Evolutionary conservation across 2,888 invertebrate species (phyloP).

Genomic region (Mellilla xanthometata): DNA sequence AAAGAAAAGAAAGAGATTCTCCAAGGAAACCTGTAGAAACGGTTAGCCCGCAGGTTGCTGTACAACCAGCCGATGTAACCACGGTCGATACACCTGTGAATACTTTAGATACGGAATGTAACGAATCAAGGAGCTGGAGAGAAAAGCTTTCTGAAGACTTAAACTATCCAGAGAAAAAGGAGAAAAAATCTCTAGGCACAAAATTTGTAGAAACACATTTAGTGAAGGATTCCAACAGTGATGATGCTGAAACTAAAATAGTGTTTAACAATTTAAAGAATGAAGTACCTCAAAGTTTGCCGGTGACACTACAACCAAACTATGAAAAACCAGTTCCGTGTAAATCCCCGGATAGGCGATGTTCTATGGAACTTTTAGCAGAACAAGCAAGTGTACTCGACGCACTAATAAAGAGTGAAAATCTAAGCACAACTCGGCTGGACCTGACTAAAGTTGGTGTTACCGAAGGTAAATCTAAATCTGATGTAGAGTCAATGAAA

Average conservation of each 20-base stretch:
- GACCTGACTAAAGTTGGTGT: conserved; percentile 72
- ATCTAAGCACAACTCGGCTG: conserved; percentile 69
- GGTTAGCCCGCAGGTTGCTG: conserved; percentile 31
- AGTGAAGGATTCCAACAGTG: conserved; percentile 81
- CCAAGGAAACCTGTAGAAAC: conserved; percentile 57
- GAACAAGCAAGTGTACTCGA: conserved; percentile 81
- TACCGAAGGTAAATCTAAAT: conserved; percentile 37
- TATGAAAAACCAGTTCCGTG: conserved; percentile 28
- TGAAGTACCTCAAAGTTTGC: conserved; percentile 34
- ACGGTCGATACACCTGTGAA: conserved; percentile 16
- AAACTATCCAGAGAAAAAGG: conserved; percentile 68
- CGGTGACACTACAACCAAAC: conserved; percentile 27
- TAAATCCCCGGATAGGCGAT: conserved; percentile 71
- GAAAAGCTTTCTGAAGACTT: conserved; percentile 85
- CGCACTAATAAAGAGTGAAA: conserved; percentile 77
- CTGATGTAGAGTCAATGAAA: conserved; percentile 34
- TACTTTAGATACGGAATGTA: conserved; percentile 21
- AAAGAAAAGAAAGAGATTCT: conserved; percentile 74
- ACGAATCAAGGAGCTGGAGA: conserved; percentile 75
- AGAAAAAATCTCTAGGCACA: conserved; percentile 88
- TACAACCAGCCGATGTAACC: conserved; percentile 17
- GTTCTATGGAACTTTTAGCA: conserved; percentile 81
- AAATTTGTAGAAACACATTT: conserved; percentile 89
- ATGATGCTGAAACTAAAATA: conserved; percentile 39
- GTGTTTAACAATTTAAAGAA: no score